A percentile compares a stretch with the other conserved stretches of the same genome.
phyloP scores from a whole-genome alignment of 2,888 invertebrate species.

The Scelioninae gen. 1 region DNA sequence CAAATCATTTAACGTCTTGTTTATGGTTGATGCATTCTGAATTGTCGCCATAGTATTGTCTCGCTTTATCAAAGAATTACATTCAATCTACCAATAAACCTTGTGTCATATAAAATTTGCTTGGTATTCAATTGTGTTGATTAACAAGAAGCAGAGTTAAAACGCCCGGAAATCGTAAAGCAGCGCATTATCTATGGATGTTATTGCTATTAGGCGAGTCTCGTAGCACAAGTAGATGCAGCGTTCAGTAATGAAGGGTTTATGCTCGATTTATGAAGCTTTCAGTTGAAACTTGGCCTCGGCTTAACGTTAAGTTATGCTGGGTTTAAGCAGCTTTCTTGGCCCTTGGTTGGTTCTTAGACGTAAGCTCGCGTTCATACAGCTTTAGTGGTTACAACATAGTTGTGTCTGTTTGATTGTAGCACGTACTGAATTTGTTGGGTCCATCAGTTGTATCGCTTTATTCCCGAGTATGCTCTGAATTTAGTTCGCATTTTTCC shows the following conservation, averaged over 20 bases:
- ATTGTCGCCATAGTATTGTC: no score
- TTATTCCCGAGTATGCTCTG: neutral
- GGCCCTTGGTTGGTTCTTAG: constrained; percentile 61
- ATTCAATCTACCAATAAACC: constrained; percentile 3
- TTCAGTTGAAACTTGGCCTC: constrained; percentile 66
- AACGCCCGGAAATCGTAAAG: constrained; percentile 27
- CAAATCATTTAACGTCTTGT: constrained; percentile 10
- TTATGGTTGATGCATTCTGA: neutral
- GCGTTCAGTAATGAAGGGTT: constrained; percentile 66
- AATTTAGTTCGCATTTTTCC: constrained; percentile 24
- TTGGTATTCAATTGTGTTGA: constrained; percentile 18
- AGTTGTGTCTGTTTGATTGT: constrained; percentile 65
- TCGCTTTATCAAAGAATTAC: constrained; percentile 3
- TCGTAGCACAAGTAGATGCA: constrained; percentile 56
- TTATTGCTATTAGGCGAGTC: constrained; percentile 49
- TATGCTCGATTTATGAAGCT: constrained; percentile 70
- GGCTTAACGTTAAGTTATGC: constrained; percentile 69
- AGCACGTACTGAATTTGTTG: constrained; percentile 67
- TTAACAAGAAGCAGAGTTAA: constrained; percentile 37
- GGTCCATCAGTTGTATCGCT: constrained; percentile 22
- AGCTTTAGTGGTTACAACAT: constrained; percentile 68
- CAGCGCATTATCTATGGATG: constrained; percentile 58
- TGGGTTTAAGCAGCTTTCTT: constrained; percentile 68
- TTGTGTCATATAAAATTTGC: constrained; percentile 19
- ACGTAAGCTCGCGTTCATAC: constrained; percentile 58